phyloP scores from a whole-genome alignment of 2,113 vertebrate species.

The Notothenia coriiceps region DNA sequence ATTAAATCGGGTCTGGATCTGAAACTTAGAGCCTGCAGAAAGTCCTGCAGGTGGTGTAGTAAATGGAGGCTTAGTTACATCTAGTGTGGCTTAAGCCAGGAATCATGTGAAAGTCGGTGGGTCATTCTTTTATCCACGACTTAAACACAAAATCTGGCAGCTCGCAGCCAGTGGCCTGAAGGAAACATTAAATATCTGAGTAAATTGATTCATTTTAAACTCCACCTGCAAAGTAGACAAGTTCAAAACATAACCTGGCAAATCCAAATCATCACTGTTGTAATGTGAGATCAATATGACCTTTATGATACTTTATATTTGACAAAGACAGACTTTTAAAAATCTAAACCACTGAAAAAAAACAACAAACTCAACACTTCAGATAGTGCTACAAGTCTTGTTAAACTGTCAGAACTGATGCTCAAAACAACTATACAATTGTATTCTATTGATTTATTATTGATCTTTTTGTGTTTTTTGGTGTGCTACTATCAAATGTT shows the following conservation, averaged over 20 bases:
- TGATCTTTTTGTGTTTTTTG: background rate
- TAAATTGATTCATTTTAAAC: background rate
- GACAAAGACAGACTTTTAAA: background rate
- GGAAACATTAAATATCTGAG: background rate
- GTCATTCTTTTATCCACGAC: conserved; percentile 8
- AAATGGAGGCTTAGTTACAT: background rate
- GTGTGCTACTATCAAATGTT: background rate
- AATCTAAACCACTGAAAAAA: background rate
- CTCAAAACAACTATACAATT: background rate
- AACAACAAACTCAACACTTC: background rate
- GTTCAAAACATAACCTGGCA: background rate
- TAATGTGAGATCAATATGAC: background rate
- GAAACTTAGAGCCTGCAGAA: background rate
- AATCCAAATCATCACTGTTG: background rate
- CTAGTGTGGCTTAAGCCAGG: background rate
- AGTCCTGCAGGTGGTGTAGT: background rate
- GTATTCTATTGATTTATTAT: background rate
- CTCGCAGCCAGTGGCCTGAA: background rate
- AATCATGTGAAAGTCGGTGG: background rate
- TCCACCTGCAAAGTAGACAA: background rate
- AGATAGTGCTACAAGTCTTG: background rate
- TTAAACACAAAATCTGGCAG: background rate
- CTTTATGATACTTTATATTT: background rate
- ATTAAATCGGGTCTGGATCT: background rate
- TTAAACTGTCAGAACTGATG: background rate